Percentiles rank a stretch among this genome's conserved stretches.
phyloP scores from a whole-genome alignment of 1,140 invertebrate genomes.

The Alviniconcha marisindica region DNA sequence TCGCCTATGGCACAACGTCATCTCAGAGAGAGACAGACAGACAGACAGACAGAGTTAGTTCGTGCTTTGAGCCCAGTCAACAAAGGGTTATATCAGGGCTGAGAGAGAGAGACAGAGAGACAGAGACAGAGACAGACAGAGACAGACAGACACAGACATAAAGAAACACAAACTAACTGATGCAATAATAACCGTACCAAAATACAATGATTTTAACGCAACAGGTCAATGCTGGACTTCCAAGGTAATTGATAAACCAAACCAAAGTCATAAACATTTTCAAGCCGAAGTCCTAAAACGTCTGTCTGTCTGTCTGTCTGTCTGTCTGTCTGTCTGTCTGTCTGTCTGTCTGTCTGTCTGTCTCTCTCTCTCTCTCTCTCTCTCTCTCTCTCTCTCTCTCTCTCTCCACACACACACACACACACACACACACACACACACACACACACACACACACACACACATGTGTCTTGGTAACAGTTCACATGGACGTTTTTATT shows the following conservation, averaged over 20 bases:
- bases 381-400: not conserved
- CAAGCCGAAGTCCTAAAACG: no score
- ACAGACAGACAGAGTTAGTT: not conserved
- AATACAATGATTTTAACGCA: no score
- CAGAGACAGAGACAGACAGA: not conserved
- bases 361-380: no score
- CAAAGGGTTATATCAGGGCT: not conserved
- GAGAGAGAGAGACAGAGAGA: constrained; percentile 6
- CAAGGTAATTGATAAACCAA: no score
- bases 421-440: not conserved
- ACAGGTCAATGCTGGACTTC: no score
- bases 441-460: not conserved
- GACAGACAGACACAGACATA: not conserved
- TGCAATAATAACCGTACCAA: not conserved
- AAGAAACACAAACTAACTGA: not conserved
- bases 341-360: no score
- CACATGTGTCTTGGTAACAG: no score
- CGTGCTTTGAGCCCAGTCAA: not conserved
- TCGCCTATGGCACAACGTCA: no score
- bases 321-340: no score
- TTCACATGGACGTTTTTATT: no score
- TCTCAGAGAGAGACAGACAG: not conserved
- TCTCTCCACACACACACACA: not conserved
- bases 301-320: no score
- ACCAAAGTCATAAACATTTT: no score